These are phyloP conservation scores for Sebastes steindachneri DNA, from an alignment of 2,797 vertebrate genomes.

Conservation along the genomic window DNA sequence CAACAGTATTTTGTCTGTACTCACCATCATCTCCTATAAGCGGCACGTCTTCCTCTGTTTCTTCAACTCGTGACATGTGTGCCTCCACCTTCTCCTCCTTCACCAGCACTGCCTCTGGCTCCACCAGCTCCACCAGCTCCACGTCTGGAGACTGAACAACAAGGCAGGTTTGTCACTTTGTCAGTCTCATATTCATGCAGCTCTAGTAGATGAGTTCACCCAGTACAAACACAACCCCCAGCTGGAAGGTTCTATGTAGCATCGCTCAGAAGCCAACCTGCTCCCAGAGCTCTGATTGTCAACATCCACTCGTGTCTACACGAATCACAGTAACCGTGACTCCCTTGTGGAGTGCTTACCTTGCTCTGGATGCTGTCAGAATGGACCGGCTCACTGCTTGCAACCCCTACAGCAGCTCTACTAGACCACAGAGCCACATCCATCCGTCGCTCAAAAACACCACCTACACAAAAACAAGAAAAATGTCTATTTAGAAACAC, in stretches of 20 bases:
- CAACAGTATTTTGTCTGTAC: conserved; percentile 13
- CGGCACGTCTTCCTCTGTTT: conserved; percentile 45
- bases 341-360: conserved; percentile 32
- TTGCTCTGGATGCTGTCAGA: conserved; percentile 45
- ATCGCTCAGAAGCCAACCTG: background rate
- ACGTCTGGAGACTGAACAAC: conserved; percentile 71
- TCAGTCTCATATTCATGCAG: background rate
- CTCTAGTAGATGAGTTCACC: background rate
- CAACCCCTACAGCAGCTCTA: conserved; percentile 13
- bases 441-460: conserved; percentile 62
- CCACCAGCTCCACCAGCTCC: conserved; percentile 69
- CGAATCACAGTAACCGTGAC: background rate
- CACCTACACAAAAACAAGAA: conserved; percentile 37
- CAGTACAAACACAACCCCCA: background rate
- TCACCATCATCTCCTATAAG: conserved; percentile 77
- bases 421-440: conserved; percentile 66
- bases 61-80: conserved; percentile 19
- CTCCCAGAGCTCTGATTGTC: background rate
- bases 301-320: background rate
- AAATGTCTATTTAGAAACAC: background rate
- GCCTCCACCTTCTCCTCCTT: conserved; percentile 78
- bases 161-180: background rate
- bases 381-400: background rate
- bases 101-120: conserved; percentile 62
- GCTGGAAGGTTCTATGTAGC: background rate